A percentile compares a stretch with the other conserved stretches of the same genome.
phyloP scores from a whole-genome alignment of 1,140 invertebrate species.

The Drosophila chauvacae region DNA sequence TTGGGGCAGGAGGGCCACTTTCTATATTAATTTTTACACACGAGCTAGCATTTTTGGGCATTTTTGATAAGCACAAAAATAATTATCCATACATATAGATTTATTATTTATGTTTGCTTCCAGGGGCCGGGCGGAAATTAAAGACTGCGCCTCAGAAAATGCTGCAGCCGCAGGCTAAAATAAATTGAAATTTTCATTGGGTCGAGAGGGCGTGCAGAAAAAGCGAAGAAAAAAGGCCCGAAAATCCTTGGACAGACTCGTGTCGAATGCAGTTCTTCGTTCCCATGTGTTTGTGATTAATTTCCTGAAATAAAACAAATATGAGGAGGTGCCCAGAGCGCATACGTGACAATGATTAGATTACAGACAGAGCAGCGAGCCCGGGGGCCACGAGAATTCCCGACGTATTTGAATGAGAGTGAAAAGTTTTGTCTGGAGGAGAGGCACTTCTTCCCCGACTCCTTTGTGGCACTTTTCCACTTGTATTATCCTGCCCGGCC shows the following conservation, averaged over 20 bases:
- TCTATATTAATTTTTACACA: constrained; percentile 70
- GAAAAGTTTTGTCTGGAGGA: constrained; percentile 7
- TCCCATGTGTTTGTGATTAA: constrained; percentile 76
- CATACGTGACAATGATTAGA: constrained; percentile 81
- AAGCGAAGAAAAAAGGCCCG: constrained; percentile 8
- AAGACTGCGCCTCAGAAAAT: constrained; percentile 62
- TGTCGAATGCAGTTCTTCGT: constrained; percentile 59
- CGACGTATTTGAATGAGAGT: constrained; percentile 12
- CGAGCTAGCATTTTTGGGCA: constrained; percentile 57
- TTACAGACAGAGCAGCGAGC: constrained; percentile 33
- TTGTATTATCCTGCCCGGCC: constrained; percentile 21
- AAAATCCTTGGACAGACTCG: constrained; percentile 11
- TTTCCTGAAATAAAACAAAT: constrained; percentile 74
- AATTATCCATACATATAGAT: constrained; percentile 62
- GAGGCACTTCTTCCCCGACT: neutral
- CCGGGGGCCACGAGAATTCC: neutral
- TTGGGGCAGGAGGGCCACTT: constrained; percentile 19
- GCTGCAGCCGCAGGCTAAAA: constrained; percentile 67
- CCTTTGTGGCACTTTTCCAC: constrained; percentile 24
- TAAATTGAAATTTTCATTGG: constrained; percentile 81
- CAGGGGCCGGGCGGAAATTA: constrained; percentile 65
- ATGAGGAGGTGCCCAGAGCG: constrained; percentile 25
- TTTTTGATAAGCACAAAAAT: constrained; percentile 64
- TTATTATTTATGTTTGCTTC: constrained; percentile 47
- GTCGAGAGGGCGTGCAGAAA: constrained; percentile 13